Evolutionary conservation across 2,888 invertebrate species (phyloP).

Genomic region (Thereva nobilitata): DNA sequence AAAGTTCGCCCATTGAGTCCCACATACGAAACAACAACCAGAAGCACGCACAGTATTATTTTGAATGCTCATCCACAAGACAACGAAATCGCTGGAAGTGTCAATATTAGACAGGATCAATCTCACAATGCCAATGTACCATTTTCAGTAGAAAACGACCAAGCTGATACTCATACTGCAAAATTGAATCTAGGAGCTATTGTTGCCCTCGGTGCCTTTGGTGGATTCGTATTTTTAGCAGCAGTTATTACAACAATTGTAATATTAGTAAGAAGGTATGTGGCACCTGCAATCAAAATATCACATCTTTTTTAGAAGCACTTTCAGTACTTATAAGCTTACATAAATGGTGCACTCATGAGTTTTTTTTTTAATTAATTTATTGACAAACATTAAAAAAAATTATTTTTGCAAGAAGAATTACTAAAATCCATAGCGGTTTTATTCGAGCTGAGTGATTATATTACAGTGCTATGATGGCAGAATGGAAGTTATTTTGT

Average conservation of each 20-base stretch:
- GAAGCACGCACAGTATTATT: conserved; percentile 60
- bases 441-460: too few species aligned
- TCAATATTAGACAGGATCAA: conserved; percentile 64
- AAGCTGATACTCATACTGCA: conserved; percentile 60
- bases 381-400: too few species aligned
- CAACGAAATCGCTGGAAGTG: conserved; percentile 69
- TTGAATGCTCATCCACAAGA: conserved; percentile 76
- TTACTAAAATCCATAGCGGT: too few species aligned
- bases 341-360: too few species aligned
- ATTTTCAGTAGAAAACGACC: conserved; percentile 66
- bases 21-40: conserved; percentile 47
- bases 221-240: conserved; percentile 86
- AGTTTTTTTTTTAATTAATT: too few species aligned
- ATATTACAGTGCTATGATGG: too few species aligned
- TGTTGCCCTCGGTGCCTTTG: conserved; percentile 86
- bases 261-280: conserved; percentile 84
- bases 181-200: conserved; percentile 83
- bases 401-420: too few species aligned
- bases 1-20: conserved; percentile 48
- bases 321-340: too few species aligned
- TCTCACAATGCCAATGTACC: conserved; percentile 71
- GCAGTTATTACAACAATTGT: conserved; percentile 88
- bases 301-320: too few species aligned
- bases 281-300: conserved; percentile 13
- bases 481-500: too few species aligned